Base-by-base conservation (phyloP, 1,140 invertebrate genomes). In the Platyscapa corneri region DNA sequence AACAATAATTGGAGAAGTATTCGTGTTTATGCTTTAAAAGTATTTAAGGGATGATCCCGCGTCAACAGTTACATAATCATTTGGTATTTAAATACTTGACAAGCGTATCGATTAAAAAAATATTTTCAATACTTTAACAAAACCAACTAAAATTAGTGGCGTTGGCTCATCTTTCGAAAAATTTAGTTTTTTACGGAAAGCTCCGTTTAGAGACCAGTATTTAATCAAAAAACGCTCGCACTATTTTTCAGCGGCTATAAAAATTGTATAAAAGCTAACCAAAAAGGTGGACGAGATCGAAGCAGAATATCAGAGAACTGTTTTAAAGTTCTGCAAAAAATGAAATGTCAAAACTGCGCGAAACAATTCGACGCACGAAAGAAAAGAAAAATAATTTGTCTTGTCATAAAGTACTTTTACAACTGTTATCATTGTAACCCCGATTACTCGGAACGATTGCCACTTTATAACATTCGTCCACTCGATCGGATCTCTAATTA, bases 401-500 rank as follows among this genome's bases (percentile, higher is more conserved):
- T 20, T 37, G 20, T 70, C 32, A 20, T 0, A 37, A 20, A 37
- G 67, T 23, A 70, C 18, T 70, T 70, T 70, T 32, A 16, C 2
- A 70, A 23, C 10, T 23, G 37, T 32, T 53, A 76, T 76, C 27
- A 53, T 76, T 27, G 8, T 12, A 42, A 53, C n/a, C 34, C n/a
- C 20, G n/a, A 79, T 64, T 64, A 64, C 16, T 39, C 56, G 27
- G n/a, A 64, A 79, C 16, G 32, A 79, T 39, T 32, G 72, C 72
- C 72, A 64, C 82, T 75, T 76, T 46, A 76, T 76, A 75, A 75
- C 34, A 23, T 65, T 27, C 53, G 27, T 18, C 23, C 70, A n/a
- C 46, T 67, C 2, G 16, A 74, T 82, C 34, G 80, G 49, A 32
- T 42, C 42, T 53, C 53, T 82, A 82, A 74, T 75, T 56, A 56